phyloP scores from a whole-genome alignment of 2,888 invertebrate genomes.

The Aspidiotus destructor region DNA sequence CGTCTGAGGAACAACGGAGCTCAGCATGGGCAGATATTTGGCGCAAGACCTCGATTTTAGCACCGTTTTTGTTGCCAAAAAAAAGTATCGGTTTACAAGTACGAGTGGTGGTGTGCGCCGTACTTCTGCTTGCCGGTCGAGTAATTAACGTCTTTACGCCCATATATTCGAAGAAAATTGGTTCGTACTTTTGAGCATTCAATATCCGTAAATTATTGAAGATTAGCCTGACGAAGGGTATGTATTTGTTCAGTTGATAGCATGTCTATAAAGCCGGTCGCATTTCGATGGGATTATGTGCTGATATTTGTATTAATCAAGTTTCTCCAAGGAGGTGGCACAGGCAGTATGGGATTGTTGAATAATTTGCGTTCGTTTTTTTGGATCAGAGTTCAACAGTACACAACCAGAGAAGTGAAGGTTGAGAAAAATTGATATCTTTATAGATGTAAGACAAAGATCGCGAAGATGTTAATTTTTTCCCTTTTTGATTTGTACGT shows the following conservation, averaged over 20 bases:
- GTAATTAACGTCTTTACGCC: constrained; percentile 85
- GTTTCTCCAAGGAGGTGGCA: constrained; percentile 91
- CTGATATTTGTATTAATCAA: constrained; percentile 76
- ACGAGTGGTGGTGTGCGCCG: constrained; percentile 70
- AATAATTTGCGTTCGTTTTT: constrained; percentile 84
- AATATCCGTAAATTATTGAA: too few relatives aligned
- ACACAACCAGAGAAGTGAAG: constrained; percentile 85
- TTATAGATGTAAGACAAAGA: background rate
- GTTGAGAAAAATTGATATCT: constrained; percentile 42
- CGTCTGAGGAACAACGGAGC: constrained; percentile 38
- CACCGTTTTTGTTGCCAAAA: constrained; percentile 92
- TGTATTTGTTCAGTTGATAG: constrained; percentile 58
- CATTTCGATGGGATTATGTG: constrained; percentile 83
- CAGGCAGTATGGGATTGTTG: constrained; percentile 82
- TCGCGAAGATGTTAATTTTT: background rate
- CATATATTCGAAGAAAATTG: constrained; percentile 83
- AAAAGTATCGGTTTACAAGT: constrained; percentile 66
- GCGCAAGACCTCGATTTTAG: constrained; percentile 65
- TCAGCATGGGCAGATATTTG: constrained; percentile 73
- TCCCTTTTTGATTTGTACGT: constrained; percentile 39
- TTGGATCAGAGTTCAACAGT: constrained; percentile 94
- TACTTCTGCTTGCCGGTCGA: constrained; percentile 66
- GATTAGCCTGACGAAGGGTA: too few relatives aligned
- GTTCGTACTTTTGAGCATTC: constrained; percentile 46
- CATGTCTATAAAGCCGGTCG: constrained; percentile 50